Evolutionary conservation across 1,140 invertebrate species (phyloP).

Genomic region (fruit fly (Drosophila melanogaster)): DNA sequence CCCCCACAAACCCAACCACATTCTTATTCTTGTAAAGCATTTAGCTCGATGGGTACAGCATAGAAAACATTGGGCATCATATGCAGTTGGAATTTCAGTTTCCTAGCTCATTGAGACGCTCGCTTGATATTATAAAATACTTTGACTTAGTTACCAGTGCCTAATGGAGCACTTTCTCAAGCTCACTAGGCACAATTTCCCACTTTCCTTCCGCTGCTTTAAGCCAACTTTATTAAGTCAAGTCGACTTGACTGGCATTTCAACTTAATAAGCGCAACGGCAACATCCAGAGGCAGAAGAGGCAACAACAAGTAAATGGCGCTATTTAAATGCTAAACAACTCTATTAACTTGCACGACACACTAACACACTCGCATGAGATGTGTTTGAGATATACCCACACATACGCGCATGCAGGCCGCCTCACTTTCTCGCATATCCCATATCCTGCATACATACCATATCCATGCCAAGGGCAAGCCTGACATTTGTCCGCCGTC

Average conservation of each 20-base stretch:
- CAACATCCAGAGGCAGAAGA: conserved; percentile 40
- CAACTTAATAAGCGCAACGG: conserved; percentile 72
- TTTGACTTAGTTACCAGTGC: conserved; percentile 52
- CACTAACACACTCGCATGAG: conserved; percentile 36
- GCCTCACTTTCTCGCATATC: conserved; percentile 46
- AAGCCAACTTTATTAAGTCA: conserved; percentile 72
- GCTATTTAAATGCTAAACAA: conserved; percentile 82
- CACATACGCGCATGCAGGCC: conserved; percentile 20
- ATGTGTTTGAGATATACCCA: conserved; percentile 26
- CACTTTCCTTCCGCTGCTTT: conserved; percentile 44
- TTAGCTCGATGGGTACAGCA: neutral
- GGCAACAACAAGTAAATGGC: conserved; percentile 61
- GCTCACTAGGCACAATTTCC: conserved; percentile 58
- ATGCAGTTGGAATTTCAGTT: conserved; percentile 22
- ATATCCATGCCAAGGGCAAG: conserved; percentile 59
- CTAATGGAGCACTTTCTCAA: conserved; percentile 58
- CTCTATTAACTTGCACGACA: conserved; percentile 81
- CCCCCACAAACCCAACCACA: no score
- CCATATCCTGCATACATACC: conserved; percentile 12
- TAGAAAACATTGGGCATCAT: neutral
- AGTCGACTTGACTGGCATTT: conserved; percentile 62
- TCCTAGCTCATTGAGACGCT: conserved; percentile 8
- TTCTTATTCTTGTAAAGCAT: neutral
- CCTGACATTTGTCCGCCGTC: conserved; percentile 48
- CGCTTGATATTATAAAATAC: conserved; percentile 44